Evolutionary conservation across 2,797 vertebrate genomes (phyloP).

Genomic region (Staurois parvus): DNA sequence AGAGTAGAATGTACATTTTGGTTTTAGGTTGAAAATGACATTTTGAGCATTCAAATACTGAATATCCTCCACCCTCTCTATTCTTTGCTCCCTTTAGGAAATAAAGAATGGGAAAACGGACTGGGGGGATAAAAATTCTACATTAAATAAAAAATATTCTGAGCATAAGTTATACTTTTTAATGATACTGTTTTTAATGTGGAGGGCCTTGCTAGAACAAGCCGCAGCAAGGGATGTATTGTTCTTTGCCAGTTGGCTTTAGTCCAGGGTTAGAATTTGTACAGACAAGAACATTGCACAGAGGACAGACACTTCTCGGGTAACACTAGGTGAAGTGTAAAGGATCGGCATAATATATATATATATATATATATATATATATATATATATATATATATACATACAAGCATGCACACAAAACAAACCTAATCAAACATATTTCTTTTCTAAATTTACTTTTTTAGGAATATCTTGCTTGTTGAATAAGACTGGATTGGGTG

Average conservation of each 20-base stretch:
- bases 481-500: too few relatives aligned
- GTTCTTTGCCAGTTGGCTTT: conserved; percentile 79
- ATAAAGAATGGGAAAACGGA: too few relatives aligned
- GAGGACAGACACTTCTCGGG: conserved; percentile 66
- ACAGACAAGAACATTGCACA: conserved; percentile 68
- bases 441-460: too few relatives aligned
- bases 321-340: conserved; percentile 53
- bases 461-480: too few relatives aligned
- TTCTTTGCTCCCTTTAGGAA: too few relatives aligned
- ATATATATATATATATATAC: neutral
- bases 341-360: neutral
- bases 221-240: conserved; percentile 68
- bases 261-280: conserved; percentile 76
- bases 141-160: too few relatives aligned
- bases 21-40: too few relatives aligned
- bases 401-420: conserved; percentile 64
- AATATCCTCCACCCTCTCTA: too few relatives aligned
- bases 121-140: too few relatives aligned
- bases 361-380: neutral
- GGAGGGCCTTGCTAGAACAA: neutral
- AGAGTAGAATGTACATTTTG: too few relatives aligned
- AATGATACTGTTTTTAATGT: neutral
- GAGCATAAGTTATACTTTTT: neutral
- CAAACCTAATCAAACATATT: too few relatives aligned
- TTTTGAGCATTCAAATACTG: too few relatives aligned